These are phyloP conservation scores for Leptinotarsa peninsularis DNA, from an alignment of 2,888 invertebrate genomes.

Conservation along the genomic window DNA sequence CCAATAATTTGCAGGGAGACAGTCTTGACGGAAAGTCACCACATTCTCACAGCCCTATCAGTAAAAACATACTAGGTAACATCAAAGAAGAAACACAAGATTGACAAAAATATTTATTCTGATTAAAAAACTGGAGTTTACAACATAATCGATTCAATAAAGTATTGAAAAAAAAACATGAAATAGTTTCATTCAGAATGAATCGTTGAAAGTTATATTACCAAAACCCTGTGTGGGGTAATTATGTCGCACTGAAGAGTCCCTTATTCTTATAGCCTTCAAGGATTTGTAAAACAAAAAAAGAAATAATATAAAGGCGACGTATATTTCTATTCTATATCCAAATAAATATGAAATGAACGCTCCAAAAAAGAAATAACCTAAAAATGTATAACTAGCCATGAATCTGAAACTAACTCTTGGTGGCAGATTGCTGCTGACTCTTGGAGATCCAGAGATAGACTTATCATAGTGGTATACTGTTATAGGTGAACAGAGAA, in stretches of 20 bases:
- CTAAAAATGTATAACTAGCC: conserved; percentile 74
- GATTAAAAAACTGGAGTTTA: conserved; percentile 4
- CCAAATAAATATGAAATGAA: conserved; percentile 69
- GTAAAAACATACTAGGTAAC: conserved; percentile 63
- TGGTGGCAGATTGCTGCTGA: conserved; percentile 73
- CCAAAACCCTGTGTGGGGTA: conserved; percentile 59
- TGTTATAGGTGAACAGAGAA: conserved; percentile 74
- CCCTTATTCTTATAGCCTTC: conserved; percentile 63
- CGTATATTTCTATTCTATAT: conserved; percentile 68
- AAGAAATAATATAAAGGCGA: conserved; percentile 65
- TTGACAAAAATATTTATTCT: conserved; percentile 14
- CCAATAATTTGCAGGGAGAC: conserved; percentile 57
- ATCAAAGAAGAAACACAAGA: conserved; percentile 60
- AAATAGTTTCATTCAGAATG: conserved; percentile 51
- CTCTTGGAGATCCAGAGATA: conserved; percentile 69
- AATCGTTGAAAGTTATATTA: conserved; percentile 61
- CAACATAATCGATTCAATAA: conserved; percentile 8
- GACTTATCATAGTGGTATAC: conserved; percentile 75
- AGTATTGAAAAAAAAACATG: conserved; percentile 6
- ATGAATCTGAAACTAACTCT: conserved; percentile 76
- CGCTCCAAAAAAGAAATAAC: conserved; percentile 70
- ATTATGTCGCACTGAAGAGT: conserved; percentile 50
- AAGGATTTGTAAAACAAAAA: conserved; percentile 69
- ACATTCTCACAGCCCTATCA: conserved; percentile 44
- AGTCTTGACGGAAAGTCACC: conserved; percentile 54